These are phyloP conservation scores for Lysandra coridon DNA, from an alignment of 2,888 invertebrate species.

Conservation along the genomic window DNA sequence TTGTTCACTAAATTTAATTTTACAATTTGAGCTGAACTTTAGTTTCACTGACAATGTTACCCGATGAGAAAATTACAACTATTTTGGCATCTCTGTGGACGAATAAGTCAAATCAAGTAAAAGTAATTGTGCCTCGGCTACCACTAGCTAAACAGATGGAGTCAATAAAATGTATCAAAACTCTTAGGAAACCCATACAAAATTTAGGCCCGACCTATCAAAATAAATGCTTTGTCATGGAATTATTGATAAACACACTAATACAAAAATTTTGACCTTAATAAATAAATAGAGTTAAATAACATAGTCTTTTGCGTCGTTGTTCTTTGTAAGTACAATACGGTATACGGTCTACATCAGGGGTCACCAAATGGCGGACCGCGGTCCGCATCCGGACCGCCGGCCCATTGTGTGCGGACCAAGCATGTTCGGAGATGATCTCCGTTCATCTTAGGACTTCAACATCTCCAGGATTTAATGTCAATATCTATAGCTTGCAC, in stretches of 20 bases:
- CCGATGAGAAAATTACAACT: slow-evolving; percentile 55
- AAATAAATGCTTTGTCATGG: slow-evolving; percentile 75
- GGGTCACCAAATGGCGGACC: no score
- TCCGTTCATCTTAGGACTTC: no score
- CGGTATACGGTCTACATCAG: slow-evolving; percentile 47
- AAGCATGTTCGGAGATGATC: no score
- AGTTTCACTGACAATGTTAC: slow-evolving; percentile 40
- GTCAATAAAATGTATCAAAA: slow-evolving; percentile 32
- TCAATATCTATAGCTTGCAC: no score
- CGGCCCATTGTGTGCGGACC: no score
- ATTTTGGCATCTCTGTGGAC: slow-evolving; percentile 78
- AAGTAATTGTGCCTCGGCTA: slow-evolving; percentile 58
- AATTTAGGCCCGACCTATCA: slow-evolving; percentile 72
- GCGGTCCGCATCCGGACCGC: no score
- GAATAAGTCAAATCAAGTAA: slow-evolving; percentile 61
- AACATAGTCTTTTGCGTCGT: slow-evolving; percentile 71
- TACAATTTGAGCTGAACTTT: slow-evolving; percentile 58
- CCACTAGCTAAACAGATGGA: slow-evolving; percentile 41
- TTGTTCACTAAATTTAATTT: slow-evolving; percentile 42
- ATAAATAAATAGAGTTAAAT: slow-evolving; percentile 34
- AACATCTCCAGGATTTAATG: no score
- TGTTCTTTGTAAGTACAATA: slow-evolving; percentile 61
- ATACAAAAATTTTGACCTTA: slow-evolving; percentile 27
- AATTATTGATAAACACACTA: slow-evolving; percentile 43
- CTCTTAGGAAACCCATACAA: slow-evolving; percentile 53